Conservation (phyloP, 2,888 invertebrate genomes). For the Mythimna vitellina region DNA sequence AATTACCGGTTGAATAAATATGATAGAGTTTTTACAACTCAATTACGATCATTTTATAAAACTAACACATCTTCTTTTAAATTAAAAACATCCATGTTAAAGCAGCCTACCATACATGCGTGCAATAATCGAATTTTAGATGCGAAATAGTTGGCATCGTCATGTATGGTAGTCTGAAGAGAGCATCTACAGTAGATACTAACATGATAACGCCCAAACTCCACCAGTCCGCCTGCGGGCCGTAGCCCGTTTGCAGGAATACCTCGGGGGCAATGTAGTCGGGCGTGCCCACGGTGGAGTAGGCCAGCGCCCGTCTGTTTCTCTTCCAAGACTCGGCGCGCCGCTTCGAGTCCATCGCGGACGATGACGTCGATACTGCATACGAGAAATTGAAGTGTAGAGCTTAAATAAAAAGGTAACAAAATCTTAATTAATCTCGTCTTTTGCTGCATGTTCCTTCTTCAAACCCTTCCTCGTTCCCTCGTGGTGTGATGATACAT, state of each 20-base stretch:
- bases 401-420: conserved; percentile 57
- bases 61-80: neutral
- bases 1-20: neutral
- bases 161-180: conserved; percentile 12
- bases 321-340: conserved; percentile 99
- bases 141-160: neutral
- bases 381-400: conserved; percentile 57
- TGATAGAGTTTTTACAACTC: neutral
- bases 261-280: conserved; percentile 99
- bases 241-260: conserved; percentile 99
- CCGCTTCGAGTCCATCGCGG: conserved; percentile 98
- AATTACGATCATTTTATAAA: neutral
- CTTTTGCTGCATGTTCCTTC: neutral
- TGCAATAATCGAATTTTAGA: neutral
- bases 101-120: conserved; percentile 15
- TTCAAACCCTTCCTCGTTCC: conserved; percentile 24
- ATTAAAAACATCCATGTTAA: conserved; percentile 5
- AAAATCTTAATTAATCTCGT: conserved; percentile 43
- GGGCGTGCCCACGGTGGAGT: conserved; percentile 99
- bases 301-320: conserved; percentile 98
- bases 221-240: conserved; percentile 99
- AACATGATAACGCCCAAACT: conserved; percentile 99
- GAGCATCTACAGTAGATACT: conserved; percentile 65
- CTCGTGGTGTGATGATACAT: conserved; percentile 20
- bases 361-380: conserved; percentile 86